phyloP scores from a whole-genome alignment of 2,797 vertebrate species.

The Heteromormyrus szaboi region DNA sequence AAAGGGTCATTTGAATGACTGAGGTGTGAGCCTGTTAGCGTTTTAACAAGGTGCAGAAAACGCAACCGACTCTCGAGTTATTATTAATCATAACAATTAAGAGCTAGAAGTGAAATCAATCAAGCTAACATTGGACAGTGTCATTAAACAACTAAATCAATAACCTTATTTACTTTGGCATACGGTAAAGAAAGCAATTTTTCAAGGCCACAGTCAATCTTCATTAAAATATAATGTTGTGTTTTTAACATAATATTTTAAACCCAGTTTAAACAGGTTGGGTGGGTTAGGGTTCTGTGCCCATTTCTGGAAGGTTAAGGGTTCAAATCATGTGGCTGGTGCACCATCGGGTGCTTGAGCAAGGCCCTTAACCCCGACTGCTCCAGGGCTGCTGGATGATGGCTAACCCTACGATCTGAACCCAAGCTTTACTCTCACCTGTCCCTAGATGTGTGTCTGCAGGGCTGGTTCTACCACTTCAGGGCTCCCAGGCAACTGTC shows the following conservation, averaged over 20 bases:
- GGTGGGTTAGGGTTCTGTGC: background rate
- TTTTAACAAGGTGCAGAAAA: background rate
- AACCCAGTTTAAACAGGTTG: background rate
- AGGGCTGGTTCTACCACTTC: background rate
- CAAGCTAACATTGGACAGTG: background rate
- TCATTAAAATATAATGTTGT: constrained; percentile 1
- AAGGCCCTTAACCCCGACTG: background rate
- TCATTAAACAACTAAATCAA: constrained; percentile 4
- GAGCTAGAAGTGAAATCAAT: constrained; percentile 6
- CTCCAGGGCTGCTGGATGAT: background rate
- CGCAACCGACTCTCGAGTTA: background rate
- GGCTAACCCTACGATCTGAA: background rate
- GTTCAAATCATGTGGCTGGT: background rate
- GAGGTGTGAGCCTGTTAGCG: background rate
- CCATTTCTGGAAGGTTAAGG: background rate
- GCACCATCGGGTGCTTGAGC: background rate
- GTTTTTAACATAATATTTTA: background rate
- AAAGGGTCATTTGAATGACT: constrained; percentile 13
- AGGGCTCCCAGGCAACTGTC: background rate
- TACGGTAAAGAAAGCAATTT: background rate
- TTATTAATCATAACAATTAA: constrained; percentile 3
- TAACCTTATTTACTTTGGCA: background rate
- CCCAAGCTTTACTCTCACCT: background rate
- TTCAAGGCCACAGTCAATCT: background rate
- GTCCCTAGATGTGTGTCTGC: background rate